Evolutionary conservation across 1,140 invertebrate species (phyloP), one percentile per base, ranked within the genome.

Genomic region (Drosophila truncata): DNA sequence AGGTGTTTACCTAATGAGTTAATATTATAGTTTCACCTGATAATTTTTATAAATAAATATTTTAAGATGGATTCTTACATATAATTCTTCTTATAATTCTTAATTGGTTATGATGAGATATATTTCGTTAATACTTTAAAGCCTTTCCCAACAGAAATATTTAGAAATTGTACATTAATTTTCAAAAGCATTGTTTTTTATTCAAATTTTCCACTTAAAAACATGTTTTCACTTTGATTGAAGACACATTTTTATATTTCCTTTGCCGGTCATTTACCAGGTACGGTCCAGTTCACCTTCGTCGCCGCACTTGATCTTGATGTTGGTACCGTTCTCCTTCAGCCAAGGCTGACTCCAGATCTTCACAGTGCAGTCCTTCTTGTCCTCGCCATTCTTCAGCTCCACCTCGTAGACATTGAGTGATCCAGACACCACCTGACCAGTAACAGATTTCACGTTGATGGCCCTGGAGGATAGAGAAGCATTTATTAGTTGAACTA

Each of bases 261-360:
- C 3, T 7, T 25, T 39, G 8, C 31, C 14, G 18, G 14, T 23
- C 4, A 31, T 57, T 54, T 82, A 82, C 66, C 65, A 82, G 23
- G 74, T 83, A 13, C 47, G 23, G 16, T 83, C 64, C 13, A 83
- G 33, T 35, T 75, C 52, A n/a, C 25, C 33, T 11, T 69, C 75
- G 18, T 87, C 80, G 9, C 79, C 82, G 14, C 63, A 81, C 37
- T 88, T 50, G 39, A 90, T 79, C 20, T 67, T 81, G 25, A 90
- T 75, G 27, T 84, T 78, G 39, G 70, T 88, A 27, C 78, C 78
- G 10, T 88, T 58, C 35, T 81, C 54, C 16, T 42, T 4, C 9
- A 84, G 49, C 85, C 85, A 90, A 4, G 61, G 29, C 29, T 23
- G 71, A 1, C 46, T 37, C 75, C 71, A 84, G 54, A 91, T 86